Base-by-base conservation (phyloP, 1,140 invertebrate genomes). In the Cotesia vestalis region DNA sequence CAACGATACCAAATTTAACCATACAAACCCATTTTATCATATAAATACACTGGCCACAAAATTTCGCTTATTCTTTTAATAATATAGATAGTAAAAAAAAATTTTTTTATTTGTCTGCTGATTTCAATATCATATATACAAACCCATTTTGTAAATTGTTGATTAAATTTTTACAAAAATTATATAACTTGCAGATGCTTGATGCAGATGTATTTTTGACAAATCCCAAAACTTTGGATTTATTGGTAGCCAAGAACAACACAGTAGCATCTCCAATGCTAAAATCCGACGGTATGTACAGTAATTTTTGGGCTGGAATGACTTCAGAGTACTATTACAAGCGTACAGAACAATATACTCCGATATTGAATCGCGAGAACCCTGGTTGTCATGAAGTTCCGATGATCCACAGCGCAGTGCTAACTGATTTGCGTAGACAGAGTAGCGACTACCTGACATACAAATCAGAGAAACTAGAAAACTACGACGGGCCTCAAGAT, bases 301-400 rank as follows among this genome's bases (percentile, higher is more conserved):
- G 96, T 14, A 99, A 99, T 84, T 99, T 96, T 86, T 99, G 97
- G 97, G 92, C 94, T 78, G 96, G 94, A 9, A 97, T 98, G 94
- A 91, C 92, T 1, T 85, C 91, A 4, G 89, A 95, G 73, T 96
- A 94, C 83, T 99, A 98, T 83, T 99, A 99, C 81, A 83, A 90
- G 63, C 88, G 96, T 82, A 95, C 95, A 0, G 92, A 96, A 8
- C 92, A 94, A 67, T 99, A 98, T 80, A 91, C 92, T 76, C 90
- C 91, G 0, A 96, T 98, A 57, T 84, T 96, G 60, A 89, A 92
- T 72, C 82, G 91, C 12, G 89, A 95, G 75, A 90, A 91, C 61
- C 80, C 83, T 1, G 96, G 96, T 1, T 94, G 93, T 80, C 94
- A 94, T 79, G 68, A 88, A 20, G 97, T 99, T 0, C 95, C 96